Evolutionary conservation across 2,113 vertebrate species (phyloP).

Genomic region (Willisornis vidua): DNA sequence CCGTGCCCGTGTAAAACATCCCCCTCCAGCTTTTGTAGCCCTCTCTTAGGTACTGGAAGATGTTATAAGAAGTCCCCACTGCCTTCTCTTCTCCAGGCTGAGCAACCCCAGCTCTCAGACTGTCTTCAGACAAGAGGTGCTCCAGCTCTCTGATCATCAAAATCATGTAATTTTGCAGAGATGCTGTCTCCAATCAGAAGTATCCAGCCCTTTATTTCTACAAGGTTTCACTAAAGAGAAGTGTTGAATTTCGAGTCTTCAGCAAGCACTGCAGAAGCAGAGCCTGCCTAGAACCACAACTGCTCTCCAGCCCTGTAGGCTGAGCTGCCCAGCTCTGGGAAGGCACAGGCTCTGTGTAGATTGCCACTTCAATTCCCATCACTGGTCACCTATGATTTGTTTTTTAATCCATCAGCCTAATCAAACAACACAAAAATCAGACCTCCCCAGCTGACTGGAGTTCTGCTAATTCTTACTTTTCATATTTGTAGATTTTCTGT

Average conservation of each 20-base stretch:
- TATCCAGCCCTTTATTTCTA: not conserved
- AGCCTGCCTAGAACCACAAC: not conserved
- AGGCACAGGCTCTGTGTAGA: not conserved
- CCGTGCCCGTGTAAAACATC: no score
- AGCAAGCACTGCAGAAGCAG: not conserved
- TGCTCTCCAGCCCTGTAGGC: not conserved
- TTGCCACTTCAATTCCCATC: not conserved
- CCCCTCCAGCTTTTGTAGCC: not conserved
- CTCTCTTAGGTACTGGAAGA: not conserved
- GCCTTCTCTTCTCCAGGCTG: not conserved
- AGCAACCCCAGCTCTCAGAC: not conserved
- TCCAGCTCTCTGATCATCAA: rapidly evolving
- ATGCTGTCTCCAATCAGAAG: not conserved
- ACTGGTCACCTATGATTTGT: rapidly evolving
- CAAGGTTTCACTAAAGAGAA: not conserved
- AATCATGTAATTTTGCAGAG: not conserved
- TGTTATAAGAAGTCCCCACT: not conserved
- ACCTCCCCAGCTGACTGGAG: not conserved
- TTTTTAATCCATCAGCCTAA: not conserved
- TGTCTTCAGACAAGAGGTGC: not conserved
- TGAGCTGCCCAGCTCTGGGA: not conserved
- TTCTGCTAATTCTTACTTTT: not conserved
- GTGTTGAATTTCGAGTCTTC: not conserved
- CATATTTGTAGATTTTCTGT: not conserved
- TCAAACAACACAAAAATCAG: not conserved